Base-by-base conservation (phyloP, 37 sponge, comb jelly and placozoan genomes). In the Ephydatia muelleri region DNA sequence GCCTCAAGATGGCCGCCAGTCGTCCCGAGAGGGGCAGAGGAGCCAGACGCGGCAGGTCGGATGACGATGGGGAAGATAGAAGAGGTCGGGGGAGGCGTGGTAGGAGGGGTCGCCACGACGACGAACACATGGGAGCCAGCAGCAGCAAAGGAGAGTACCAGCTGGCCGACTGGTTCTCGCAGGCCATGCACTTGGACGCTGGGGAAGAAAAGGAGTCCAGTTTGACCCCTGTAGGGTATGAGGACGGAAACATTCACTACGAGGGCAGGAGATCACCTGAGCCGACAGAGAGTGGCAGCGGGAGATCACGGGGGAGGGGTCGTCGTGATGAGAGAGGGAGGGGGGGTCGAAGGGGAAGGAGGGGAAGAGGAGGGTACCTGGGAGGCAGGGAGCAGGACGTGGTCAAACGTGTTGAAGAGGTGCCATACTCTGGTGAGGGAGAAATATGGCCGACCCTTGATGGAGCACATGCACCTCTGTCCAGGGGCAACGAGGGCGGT, bases 271-370 rank as follows among this genome's bases (percentile, higher is more conserved):
- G 12, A 14, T 21, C 19, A 14, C 57, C 14, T 57, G 57, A 57
- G 57, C 57, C 57, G 0, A 57, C 16, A 1, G 57, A 5, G 12
- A 21, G 16, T 57, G 16, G 57, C 57, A 57, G 57, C 57, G 1
- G 57, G 65, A 75, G 76, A 30, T 76, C 68, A 48, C 75, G 84
- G 37, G 83, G 65, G 74, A 82, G 68, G 26, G 57, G 81, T 39
- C 5, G 31, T 38, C 72, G 68, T 26, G 31, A 39, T 49, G 73
- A 39, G 72, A 82, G 82, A 32, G 49, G 40, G 5, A 48, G 73
- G 29, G 82, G 72, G 29, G 40, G 82, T 22, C 36, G 70, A 39
- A 27, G 48, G 25, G 29, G 68, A 2, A 34, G 48, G 26, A 48
- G 27, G 37, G 39, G 72, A n/a, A 35, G 48, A 72, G 83, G 73